Conservation (phyloP, 2,797 vertebrate genomes). For the Prunella strophiata region DNA sequence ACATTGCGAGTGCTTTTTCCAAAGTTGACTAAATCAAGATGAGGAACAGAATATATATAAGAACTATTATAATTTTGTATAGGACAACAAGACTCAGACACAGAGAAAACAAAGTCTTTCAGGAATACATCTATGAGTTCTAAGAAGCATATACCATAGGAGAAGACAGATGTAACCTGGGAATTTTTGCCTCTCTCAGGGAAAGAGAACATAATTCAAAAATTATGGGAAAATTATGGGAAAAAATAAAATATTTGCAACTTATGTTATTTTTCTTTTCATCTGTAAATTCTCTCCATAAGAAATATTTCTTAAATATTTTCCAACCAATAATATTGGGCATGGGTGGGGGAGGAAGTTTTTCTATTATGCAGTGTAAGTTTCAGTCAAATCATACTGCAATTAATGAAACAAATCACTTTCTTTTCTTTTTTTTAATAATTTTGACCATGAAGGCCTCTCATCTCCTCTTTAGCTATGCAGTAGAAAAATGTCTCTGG, state of each 20-base stretch:
- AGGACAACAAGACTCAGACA: neutral
- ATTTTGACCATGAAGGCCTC: neutral
- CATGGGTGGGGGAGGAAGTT: rapidly evolving
- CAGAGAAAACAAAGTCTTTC: neutral
- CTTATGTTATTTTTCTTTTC: neutral
- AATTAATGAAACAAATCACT: neutral
- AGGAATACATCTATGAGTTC: neutral
- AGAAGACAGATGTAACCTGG: neutral
- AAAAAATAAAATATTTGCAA: neutral
- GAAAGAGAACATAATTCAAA: neutral
- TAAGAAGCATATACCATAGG: neutral
- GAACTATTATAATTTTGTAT: rapidly evolving
- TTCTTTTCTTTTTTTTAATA: neutral
- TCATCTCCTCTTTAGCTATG: neutral
- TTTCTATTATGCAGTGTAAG: neutral
- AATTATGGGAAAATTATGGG: too few species aligned
- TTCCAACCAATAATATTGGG: neutral
- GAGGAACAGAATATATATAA: neutral
- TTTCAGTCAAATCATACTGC: neutral
- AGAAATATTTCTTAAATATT: neutral
- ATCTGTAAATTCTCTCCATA: neutral
- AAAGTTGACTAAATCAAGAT: neutral
- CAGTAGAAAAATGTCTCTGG: neutral
- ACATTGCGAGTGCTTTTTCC: neutral
- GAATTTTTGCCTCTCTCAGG: neutral